Evolutionary conservation across 30 jellyfish, hydroid and myxozoan species (phyloP), one percentile per base, ranked within the genome.

Genomic region (Phacellophora camtschatica): DNA sequence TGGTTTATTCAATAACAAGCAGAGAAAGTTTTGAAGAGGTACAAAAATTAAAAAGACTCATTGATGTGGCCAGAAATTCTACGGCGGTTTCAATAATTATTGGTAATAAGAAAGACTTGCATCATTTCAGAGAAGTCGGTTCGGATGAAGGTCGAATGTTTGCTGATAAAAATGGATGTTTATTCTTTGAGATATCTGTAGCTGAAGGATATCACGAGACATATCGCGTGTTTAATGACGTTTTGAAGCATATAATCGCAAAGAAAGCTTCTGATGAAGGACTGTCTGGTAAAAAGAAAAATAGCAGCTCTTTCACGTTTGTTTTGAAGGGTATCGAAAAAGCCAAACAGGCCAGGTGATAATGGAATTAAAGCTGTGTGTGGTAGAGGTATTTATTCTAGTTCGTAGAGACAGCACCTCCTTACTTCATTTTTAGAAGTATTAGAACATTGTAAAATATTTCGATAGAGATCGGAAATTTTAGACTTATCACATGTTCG

Each of bases 161-260:
- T 19, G 95, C 97, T 8, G 95, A 88, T 15, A 88, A 88, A 71
- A 53, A 65, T 55, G 85, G 78, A n/a, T 81, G 90, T 63, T 81
- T 68, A 32, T 88, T 88, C 41, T 88, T 50, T 51, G 97, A 88
- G 41, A 80, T 88, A 22, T 88, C 97, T 4, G 97, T 88, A 33
- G 90, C 97, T 16, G 97, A 88, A 55, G 97, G 95, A 0, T 88
- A 88, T 69, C 88, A 81, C 23, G 97, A 88, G 56, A 88, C 97
- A 8, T 57, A 80, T 50, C 84, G 88, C 29, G 90, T 74, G 16
- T 88, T 88, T 51, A 71, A 81, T 43, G 97, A 88, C 1, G 31
- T 88, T 25, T 75, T 88, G 22, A 80, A 74, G 28, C 85, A 80
- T 55, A 81, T 88, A 59, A 54, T 86, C 18, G 45, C 41, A 35